A percentile compares a stretch with the other conserved stretches of the same genome.
Conservation (phyloP, 2,113 vertebrate genomes). For the Sturnus vulgaris region DNA sequence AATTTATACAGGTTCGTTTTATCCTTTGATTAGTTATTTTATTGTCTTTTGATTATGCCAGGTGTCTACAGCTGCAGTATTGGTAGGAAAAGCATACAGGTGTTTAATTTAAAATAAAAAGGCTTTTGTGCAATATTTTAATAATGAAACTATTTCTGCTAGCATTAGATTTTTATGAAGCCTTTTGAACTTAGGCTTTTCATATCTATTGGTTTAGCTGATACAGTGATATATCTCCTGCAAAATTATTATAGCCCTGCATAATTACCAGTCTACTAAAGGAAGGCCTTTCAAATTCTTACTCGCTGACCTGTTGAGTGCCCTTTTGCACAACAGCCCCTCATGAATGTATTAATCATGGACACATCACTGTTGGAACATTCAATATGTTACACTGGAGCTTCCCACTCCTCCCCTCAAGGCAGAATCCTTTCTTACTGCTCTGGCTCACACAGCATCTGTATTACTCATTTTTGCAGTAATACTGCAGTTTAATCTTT, state of each 20-base stretch:
- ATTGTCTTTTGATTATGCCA: background rate
- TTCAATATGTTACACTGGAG: background rate
- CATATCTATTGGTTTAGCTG: background rate
- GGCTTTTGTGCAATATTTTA: background rate
- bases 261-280: background rate
- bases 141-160: background rate
- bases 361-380: background rate
- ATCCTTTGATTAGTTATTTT: background rate
- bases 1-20: background rate
- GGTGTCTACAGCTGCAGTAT: background rate
- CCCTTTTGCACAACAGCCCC: background rate
- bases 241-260: background rate
- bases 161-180: background rate
- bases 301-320: background rate
- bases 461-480: background rate
- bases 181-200: background rate
- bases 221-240: background rate
- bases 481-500: background rate
- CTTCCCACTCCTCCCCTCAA: background rate
- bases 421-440: background rate
- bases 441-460: background rate
- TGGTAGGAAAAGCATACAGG: background rate
- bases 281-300: background rate
- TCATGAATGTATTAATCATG: background rate
- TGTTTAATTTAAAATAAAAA: constrained; percentile 29